Evolutionary conservation across 2,113 vertebrate genomes (phyloP).

Genomic region (Capreolus pygargus): DNA sequence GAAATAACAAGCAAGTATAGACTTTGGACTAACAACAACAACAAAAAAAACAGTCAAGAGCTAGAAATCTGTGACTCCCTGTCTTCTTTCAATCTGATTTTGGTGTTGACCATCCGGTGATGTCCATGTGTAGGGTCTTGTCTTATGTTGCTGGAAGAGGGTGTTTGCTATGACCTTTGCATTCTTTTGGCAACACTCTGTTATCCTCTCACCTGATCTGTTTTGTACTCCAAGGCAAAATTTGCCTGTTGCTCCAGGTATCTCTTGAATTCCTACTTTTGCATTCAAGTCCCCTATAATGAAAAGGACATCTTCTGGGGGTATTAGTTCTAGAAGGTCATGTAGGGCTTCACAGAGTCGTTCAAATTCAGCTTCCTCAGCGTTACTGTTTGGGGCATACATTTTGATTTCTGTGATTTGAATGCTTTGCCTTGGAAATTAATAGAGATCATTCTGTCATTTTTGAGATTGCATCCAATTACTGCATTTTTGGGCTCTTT

Average conservation of each 20-base stretch:
- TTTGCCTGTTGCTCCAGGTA: not conserved
- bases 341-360: not conserved
- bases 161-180: not conserved
- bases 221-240: not conserved
- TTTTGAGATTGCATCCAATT: not conserved
- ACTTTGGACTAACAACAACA: not conserved
- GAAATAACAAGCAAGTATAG: not conserved
- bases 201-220: not conserved
- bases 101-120: not conserved
- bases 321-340: not conserved
- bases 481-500: not conserved
- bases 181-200: not conserved
- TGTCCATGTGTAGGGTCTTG: not conserved
- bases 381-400: not conserved
- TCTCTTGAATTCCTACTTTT: not conserved
- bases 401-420: not conserved
- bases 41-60: not conserved
- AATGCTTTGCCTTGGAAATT: not conserved
- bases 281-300: not conserved
- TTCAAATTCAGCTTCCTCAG: not conserved
- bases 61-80: not conserved
- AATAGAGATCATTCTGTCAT: not conserved
- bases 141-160: not conserved
- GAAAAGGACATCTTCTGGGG: not conserved
- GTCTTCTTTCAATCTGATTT: not conserved